Evolutionary conservation across 2,888 invertebrate species (phyloP).

Genomic region (Hirtodrosophila duncani): DNA sequence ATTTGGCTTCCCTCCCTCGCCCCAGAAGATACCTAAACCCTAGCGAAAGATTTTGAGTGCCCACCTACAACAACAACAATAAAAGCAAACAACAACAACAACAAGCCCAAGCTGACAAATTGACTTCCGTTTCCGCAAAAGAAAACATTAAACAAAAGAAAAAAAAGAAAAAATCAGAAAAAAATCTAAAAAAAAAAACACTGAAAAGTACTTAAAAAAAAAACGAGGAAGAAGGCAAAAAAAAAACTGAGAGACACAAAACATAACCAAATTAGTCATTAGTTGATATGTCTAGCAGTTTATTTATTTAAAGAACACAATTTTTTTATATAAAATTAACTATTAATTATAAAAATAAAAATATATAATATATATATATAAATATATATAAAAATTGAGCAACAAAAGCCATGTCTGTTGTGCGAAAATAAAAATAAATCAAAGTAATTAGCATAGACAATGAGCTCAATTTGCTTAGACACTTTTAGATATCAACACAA

Average conservation of each 20-base stretch:
- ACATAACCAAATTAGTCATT: slow-evolving; percentile 71
- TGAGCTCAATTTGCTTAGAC: too few species aligned
- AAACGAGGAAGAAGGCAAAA: slow-evolving; percentile 9
- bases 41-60: slow-evolving; percentile 6
- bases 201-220: slow-evolving; percentile 49
- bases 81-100: slow-evolving; percentile 1
- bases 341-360: slow-evolving; percentile 24
- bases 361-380: slow-evolving; percentile 28
- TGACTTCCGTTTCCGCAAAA: slow-evolving; percentile 65
- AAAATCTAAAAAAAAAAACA: slow-evolving; percentile 16
- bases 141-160: slow-evolving; percentile 13
- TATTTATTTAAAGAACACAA: slow-evolving; percentile 53
- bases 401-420: neutral
- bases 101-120: slow-evolving; percentile 57
- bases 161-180: slow-evolving; percentile 12
- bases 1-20: slow-evolving; percentile 27
- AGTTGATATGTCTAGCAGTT: slow-evolving; percentile 58
- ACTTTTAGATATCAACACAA: too few species aligned
- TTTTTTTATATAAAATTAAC: slow-evolving; percentile 34
- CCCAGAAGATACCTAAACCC: neutral
- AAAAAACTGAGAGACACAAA: slow-evolving; percentile 35
- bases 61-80: slow-evolving; percentile 8
- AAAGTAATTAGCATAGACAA: too few species aligned
- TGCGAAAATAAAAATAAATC: too few species aligned
- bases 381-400: slow-evolving; percentile 4